A percentile compares a stretch with the other conserved stretches of the same genome.
Conservation (phyloP, 2,113 vertebrate genomes). For the Ancistrus triradiatus region DNA sequence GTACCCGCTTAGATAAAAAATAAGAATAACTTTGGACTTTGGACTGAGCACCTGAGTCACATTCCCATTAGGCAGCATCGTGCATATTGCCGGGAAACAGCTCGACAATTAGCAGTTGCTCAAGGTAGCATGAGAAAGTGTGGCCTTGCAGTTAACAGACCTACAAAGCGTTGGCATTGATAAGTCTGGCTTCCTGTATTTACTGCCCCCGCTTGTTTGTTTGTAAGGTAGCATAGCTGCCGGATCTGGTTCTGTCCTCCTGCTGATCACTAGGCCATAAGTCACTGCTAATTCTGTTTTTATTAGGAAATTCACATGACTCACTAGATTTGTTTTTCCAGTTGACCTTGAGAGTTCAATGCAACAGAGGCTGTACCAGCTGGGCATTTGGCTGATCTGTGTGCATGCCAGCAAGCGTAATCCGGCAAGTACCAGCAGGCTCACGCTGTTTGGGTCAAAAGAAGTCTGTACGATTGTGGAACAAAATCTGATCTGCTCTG, state of each 20-base stretch:
- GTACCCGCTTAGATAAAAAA: too few species aligned
- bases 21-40: too few species aligned
- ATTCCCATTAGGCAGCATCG: too few species aligned
- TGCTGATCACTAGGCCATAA: constrained; percentile 13
- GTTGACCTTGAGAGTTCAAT: constrained; percentile 20
- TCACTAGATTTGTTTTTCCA: constrained; percentile 32
- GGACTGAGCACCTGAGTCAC: too few species aligned
- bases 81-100: too few species aligned
- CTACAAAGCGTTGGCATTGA: too few species aligned
- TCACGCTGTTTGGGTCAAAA: background rate
- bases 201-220: too few species aligned
- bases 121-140: too few species aligned
- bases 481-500: background rate
- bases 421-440: background rate
- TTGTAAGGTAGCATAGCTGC: too few species aligned
- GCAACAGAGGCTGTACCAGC: constrained; percentile 20
- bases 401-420: background rate
- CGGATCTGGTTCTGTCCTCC: background rate
- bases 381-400: background rate
- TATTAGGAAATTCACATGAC: constrained; percentile 42
- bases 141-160: too few species aligned
- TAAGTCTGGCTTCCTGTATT: too few species aligned
- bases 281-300: constrained; percentile 44
- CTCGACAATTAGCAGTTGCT: too few species aligned
- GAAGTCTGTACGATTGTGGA: background rate